Evolutionary conservation across 2,113 vertebrate genomes (phyloP).

Genomic region (Ctenodactylus gundi): DNA sequence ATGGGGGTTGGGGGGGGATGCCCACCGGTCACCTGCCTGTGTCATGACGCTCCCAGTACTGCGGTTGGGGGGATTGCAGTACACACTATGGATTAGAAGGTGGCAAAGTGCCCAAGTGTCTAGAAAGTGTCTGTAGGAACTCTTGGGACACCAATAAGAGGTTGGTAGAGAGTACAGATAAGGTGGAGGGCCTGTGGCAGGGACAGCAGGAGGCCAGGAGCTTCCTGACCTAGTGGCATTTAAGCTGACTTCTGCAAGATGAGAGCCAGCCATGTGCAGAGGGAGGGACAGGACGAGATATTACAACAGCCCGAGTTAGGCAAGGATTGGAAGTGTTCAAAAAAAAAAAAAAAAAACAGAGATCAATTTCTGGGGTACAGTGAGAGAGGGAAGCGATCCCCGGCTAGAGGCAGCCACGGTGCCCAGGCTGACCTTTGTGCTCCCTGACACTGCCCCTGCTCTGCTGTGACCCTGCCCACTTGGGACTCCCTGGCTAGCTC

Average conservation of each 20-base stretch:
- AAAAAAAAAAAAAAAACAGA: neutral
- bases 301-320: neutral
- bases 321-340: neutral
- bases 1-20: too few species aligned
- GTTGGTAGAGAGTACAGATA: neutral
- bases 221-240: constrained; percentile 1
- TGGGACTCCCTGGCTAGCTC: neutral
- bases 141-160: neutral
- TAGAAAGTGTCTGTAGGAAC: neutral
- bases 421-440: neutral
- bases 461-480: neutral
- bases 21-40: too few species aligned
- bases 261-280: constrained; percentile 3
- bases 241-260: constrained; percentile 24
- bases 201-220: neutral
- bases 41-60: neutral
- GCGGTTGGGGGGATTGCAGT: neutral
- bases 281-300: neutral
- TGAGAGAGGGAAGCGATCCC: neutral
- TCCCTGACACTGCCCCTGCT: neutral
- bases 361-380: neutral
- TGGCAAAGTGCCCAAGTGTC: neutral
- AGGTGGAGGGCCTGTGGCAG: neutral
- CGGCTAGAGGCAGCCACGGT: neutral
- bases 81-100: neutral